Conservation (phyloP, 1,140 invertebrate genomes). For the Brachionus calyciflorus region DNA sequence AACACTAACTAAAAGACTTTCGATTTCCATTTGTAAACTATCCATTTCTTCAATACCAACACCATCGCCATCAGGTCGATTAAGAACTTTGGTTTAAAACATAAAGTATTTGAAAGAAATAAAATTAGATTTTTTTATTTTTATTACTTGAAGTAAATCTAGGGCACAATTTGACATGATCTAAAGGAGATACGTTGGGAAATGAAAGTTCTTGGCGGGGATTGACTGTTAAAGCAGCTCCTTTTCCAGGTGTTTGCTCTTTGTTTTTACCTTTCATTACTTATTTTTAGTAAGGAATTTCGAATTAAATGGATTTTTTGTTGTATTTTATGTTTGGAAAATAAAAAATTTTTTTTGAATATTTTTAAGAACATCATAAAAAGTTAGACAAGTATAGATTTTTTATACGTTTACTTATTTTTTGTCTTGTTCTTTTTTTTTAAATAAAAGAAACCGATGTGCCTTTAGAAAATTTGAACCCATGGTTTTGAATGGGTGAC, state of each 20-base stretch:
- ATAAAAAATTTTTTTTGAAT: too few species aligned
- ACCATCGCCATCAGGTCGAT: slow-evolving; percentile 66
- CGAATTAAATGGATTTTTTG: too few species aligned
- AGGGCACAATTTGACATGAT: slow-evolving; percentile 56
- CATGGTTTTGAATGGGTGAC: too few species aligned
- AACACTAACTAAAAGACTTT: slow-evolving; percentile 76
- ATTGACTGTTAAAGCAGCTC: neutral
- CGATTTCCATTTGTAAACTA: slow-evolving; percentile 78
- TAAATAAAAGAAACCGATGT: too few species aligned
- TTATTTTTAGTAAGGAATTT: too few species aligned
- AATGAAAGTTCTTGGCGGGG: slow-evolving; percentile 52
- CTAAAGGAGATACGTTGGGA: slow-evolving; percentile 58
- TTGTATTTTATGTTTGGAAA: too few species aligned
- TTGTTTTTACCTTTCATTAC: slow-evolving; percentile 33
- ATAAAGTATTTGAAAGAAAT: slow-evolving; percentile 28
- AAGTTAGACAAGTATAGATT: too few species aligned
- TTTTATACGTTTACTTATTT: too few species aligned
- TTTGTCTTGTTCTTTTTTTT: too few species aligned
- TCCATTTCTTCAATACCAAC: slow-evolving; percentile 76
- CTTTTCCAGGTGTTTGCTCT: neutral
- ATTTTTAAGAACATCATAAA: too few species aligned
- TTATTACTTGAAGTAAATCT: slow-evolving; percentile 56
- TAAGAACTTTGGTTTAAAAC: slow-evolving; percentile 61
- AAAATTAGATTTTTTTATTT: slow-evolving; percentile 46
- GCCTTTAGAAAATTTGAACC: too few species aligned